Evolutionary conservation across 2,113 vertebrate species (phyloP).

Genomic region (Nycticorax nycticorax): DNA sequence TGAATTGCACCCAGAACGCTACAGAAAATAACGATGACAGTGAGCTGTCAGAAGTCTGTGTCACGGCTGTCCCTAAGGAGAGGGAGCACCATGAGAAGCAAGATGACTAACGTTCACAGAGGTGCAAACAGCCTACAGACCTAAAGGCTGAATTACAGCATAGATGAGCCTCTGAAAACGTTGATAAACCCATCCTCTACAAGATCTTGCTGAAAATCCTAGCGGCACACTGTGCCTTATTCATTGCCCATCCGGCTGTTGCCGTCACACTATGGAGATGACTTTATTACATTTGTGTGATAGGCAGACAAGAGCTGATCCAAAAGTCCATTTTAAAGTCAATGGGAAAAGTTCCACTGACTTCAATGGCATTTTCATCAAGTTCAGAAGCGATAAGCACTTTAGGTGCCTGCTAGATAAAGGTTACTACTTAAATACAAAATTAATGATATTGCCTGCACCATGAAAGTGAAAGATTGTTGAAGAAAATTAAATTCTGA

Average conservation of each 20-base stretch:
- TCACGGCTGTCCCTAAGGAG: neutral
- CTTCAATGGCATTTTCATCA: conserved; percentile 24
- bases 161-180: neutral
- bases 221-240: accelerated
- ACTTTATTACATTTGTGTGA: neutral
- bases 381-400: neutral
- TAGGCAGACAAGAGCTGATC: neutral
- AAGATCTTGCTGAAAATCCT: neutral
- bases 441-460: neutral
- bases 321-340: conserved; percentile 3
- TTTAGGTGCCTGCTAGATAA: neutral
- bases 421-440: neutral
- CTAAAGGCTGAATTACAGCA: neutral
- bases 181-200: neutral
- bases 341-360: neutral
- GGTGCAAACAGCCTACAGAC: neutral
- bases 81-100: neutral
- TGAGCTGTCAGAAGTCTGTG: neutral
- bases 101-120: neutral
- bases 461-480: neutral
- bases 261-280: neutral
- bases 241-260: neutral
- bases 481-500: conserved; percentile 9
- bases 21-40: neutral
- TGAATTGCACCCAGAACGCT: neutral